Evolutionary conservation across 1,140 invertebrate genomes (phyloP).

Genomic region (Drosophila varians): DNA sequence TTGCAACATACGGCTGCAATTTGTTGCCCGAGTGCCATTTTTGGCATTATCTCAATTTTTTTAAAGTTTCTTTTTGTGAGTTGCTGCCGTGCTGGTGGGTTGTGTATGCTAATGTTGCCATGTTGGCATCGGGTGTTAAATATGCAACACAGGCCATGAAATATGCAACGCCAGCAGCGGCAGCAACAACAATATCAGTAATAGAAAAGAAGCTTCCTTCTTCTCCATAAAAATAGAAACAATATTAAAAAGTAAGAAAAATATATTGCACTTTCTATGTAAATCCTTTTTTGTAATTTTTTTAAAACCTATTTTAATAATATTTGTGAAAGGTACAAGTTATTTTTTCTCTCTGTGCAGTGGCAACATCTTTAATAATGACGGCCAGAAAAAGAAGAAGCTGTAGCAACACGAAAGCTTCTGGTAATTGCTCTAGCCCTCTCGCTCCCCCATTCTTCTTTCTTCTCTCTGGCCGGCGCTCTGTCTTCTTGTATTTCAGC

Average conservation of each 20-base stretch:
- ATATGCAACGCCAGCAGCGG: slow-evolving; percentile 37
- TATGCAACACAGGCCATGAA: slow-evolving; percentile 51
- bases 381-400: slow-evolving; percentile 4
- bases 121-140: slow-evolving; percentile 45
- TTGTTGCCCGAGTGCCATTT: slow-evolving; percentile 56
- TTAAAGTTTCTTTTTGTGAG: background rate
- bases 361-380: background rate
- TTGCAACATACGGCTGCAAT: slow-evolving; percentile 33
- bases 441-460: background rate
- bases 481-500: slow-evolving; percentile 27
- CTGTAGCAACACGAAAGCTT: slow-evolving; percentile 33
- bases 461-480: background rate
- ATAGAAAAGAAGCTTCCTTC: too few relatives aligned
- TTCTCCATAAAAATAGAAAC: too few relatives aligned
- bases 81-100: background rate
- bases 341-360: background rate
- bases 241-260: too few relatives aligned
- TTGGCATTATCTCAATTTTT: slow-evolving; percentile 30
- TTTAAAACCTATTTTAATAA: too few relatives aligned
- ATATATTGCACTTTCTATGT: too few relatives aligned
- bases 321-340: too few relatives aligned
- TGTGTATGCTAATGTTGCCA: slow-evolving; percentile 53
- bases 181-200: too few relatives aligned
- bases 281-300: too few relatives aligned
- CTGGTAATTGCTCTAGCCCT: slow-evolving; percentile 38